These are phyloP conservation scores for Malacoraja senta DNA, from an alignment of 2,797 vertebrate species.

Conservation along the genomic window DNA sequence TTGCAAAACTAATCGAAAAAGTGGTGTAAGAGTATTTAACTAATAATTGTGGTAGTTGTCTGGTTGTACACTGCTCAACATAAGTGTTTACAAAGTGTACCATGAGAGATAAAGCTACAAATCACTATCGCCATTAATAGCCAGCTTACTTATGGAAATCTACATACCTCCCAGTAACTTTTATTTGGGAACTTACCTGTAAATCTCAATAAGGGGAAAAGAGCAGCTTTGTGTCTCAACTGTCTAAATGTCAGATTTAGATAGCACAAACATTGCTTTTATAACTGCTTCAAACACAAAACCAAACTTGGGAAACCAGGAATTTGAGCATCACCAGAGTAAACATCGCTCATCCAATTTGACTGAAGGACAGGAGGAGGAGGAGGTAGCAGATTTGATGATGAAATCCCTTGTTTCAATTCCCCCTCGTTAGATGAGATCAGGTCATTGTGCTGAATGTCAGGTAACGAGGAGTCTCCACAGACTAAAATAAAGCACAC, in stretches of 20 bases:
- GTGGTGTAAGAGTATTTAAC: background rate
- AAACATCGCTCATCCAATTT: background rate
- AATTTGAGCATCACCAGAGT: background rate
- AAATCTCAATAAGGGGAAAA: background rate
- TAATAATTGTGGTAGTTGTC: background rate
- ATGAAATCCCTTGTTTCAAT: constrained; percentile 22
- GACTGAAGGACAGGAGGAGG: background rate
- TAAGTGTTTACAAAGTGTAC: background rate
- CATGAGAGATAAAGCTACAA: background rate
- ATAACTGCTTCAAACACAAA: constrained; percentile 7
- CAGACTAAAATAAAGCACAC: constrained; percentile 1
- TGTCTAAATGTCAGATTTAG: background rate
- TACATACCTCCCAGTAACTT: background rate
- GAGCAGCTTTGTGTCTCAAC: background rate
- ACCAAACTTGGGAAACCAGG: background rate
- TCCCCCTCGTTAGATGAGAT: background rate
- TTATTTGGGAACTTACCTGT: background rate
- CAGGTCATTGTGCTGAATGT: constrained; percentile 17
- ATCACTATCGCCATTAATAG: background rate
- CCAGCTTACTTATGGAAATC: background rate
- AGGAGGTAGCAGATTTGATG: background rate
- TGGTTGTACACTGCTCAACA: background rate
- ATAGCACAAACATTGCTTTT: background rate
- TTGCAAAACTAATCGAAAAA: background rate
- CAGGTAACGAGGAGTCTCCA: constrained; percentile 2